Evolutionary conservation across 2,888 invertebrate genomes (phyloP), one percentile per base, ranked within the genome.

Genomic region (Uropetala carovei): DNA sequence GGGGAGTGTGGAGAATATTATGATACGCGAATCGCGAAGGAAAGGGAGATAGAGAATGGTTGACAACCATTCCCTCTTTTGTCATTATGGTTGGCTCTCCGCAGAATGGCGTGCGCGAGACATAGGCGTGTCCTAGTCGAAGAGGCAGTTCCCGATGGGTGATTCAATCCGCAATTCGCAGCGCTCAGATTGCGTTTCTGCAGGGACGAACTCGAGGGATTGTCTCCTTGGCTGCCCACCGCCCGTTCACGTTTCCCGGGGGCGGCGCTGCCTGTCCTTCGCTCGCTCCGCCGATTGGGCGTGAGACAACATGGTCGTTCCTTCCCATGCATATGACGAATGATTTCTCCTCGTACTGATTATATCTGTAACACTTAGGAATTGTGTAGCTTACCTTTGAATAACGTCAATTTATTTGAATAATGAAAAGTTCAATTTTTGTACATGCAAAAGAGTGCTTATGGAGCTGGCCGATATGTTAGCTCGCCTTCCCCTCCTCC

Each of bases 231-330:
- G 43, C 43, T 43, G 43, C 43, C 43, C 43, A 43, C 43, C 43
- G 43, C 43, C 43, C 43, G 43, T 43, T 43, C 43, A 5, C 43
- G 43, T 43, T 43, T 5, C 5, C 43, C 43, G 43, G 43, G 43
- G 43, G 43, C 43, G 43, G 43, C 43, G 43, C 43, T 43, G 43
- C 43, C 5, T 43, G 43, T 43, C 43, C 43, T 43, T 43, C 43
- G 43, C 5, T 43, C 43, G 43, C 43, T 43, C 43, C 43, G 43
- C 5, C 43, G 43, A 43, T 43, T 43, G 43, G 43, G 68, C n/a
- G 68, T 68, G 68, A 68, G 68, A 11, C n/a, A 68, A 68, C 68
- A 68, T 68, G 68, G 68, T 22, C 68, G 68, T 68, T 13, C 68
- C 22, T 11, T 68, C 68, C n/a, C 64, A 43, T 43, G 43, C n/a